phyloP scores from a whole-genome alignment of 2,888 invertebrate species.

The Bimastos eiseni region DNA sequence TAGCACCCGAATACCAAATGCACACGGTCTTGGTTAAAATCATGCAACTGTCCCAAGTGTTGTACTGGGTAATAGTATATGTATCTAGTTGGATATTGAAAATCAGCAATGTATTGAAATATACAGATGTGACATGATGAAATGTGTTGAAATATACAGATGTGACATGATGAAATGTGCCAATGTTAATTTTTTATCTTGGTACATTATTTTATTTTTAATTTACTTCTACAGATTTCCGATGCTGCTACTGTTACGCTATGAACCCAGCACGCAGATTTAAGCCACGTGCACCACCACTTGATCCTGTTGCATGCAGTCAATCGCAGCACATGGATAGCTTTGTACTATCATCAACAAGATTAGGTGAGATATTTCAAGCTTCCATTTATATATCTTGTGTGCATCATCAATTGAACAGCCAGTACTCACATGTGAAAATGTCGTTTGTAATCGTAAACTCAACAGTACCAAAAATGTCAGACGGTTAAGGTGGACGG shows the following conservation, averaged over 20 bases:
- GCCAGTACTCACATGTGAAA: no score
- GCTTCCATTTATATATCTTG: no score
- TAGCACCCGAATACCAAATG: no score
- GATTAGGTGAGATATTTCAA: no score
- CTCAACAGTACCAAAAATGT: no score
- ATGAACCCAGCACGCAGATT: conserved; percentile 87
- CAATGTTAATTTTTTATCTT: not conserved
- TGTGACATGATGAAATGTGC: not conserved
- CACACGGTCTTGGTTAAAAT: no score
- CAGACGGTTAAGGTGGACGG: no score
- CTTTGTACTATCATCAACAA: no score
- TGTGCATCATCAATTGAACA: no score
- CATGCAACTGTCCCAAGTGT: no score
- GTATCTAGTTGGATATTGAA: not conserved
- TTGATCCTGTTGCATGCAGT: conserved; percentile 42
- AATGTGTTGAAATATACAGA: not conserved
- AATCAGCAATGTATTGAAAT: not conserved
- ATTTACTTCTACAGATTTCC: conserved; percentile 70
- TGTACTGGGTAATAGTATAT: not conserved
- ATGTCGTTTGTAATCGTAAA: no score
- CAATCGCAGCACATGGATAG: no score
- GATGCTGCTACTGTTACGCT: conserved; percentile 85
- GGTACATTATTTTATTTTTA: not conserved
- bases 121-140: not conserved
- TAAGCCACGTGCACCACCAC: conserved; percentile 75